Conservation (phyloP, 2,888 invertebrate genomes). For the Nemotelus nigrinus region DNA sequence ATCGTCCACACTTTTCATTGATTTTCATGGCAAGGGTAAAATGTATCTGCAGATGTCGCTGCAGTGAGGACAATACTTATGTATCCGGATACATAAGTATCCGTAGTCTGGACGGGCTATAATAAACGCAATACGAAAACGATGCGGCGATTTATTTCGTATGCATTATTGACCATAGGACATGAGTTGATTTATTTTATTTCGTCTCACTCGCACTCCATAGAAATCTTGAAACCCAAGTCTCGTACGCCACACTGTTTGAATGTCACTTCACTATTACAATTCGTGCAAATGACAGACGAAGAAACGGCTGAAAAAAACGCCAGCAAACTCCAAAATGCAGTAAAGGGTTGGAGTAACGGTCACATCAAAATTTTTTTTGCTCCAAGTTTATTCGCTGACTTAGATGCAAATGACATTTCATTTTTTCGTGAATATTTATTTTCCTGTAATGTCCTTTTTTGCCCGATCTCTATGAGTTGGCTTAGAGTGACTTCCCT, state of each 20-base stretch:
- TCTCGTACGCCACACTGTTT: slow-evolving; percentile 3
- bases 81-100: too few species aligned
- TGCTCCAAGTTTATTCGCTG: not conserved
- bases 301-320: not conserved
- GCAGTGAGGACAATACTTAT: too few species aligned
- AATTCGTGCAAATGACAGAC: slow-evolving; percentile 7
- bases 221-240: slow-evolving; percentile 15
- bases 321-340: not conserved
- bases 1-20: too few species aligned
- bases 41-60: too few species aligned
- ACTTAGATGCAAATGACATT: not conserved
- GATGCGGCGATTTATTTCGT: too few species aligned
- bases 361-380: not conserved
- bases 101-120: too few species aligned
- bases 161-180: not conserved
- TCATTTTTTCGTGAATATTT: not conserved
- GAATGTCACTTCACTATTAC: slow-evolving; percentile 6
- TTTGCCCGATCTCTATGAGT: not conserved
- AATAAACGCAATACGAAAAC: too few species aligned
- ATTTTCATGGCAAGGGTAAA: too few species aligned
- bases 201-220: not conserved
- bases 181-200: not conserved
- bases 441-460: not conserved
- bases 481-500: not conserved
- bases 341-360: slow-evolving; percentile 1